phyloP scores from a whole-genome alignment of 2,113 vertebrate genomes.

The Pomatorhinus ruficollis region DNA sequence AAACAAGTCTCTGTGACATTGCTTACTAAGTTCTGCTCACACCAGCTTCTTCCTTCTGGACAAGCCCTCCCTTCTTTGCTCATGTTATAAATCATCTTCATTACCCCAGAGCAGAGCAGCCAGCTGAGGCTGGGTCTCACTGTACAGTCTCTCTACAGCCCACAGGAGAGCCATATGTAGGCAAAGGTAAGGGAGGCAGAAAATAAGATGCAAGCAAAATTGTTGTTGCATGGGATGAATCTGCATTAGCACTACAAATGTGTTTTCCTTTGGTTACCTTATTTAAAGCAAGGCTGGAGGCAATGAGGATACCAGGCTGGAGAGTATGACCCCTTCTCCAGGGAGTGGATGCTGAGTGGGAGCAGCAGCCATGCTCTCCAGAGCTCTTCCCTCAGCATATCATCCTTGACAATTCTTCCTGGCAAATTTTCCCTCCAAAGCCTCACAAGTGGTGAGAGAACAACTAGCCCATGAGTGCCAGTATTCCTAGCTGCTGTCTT shows the following conservation, averaged over 20 bases:
- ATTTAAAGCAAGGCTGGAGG: background rate
- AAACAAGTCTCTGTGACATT: background rate
- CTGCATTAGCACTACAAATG: accelerated
- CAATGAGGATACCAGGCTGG: accelerated
- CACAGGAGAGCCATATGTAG: background rate
- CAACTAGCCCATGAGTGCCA: background rate
- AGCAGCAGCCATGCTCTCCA: background rate
- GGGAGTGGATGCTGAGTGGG: background rate
- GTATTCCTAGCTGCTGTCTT: background rate
- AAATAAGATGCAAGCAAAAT: background rate
- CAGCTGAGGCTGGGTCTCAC: background rate
- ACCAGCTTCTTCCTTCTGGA: background rate
- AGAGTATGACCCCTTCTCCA: background rate
- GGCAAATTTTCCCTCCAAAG: background rate
- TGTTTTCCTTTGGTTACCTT: background rate
- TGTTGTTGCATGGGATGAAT: background rate
- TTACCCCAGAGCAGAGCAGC: background rate
- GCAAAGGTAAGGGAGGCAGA: background rate
- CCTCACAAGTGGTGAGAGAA: background rate
- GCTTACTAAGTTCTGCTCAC: background rate
- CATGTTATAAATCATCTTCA: background rate
- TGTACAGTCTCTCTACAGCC: background rate
- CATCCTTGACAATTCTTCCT: background rate
- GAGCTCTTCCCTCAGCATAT: background rate
- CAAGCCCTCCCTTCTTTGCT: background rate